A percentile compares a stretch with the other conserved stretches of the same genome.
phyloP scores from a whole-genome alignment of 2,797 vertebrate genomes.

The Centropyge bicolor region DNA sequence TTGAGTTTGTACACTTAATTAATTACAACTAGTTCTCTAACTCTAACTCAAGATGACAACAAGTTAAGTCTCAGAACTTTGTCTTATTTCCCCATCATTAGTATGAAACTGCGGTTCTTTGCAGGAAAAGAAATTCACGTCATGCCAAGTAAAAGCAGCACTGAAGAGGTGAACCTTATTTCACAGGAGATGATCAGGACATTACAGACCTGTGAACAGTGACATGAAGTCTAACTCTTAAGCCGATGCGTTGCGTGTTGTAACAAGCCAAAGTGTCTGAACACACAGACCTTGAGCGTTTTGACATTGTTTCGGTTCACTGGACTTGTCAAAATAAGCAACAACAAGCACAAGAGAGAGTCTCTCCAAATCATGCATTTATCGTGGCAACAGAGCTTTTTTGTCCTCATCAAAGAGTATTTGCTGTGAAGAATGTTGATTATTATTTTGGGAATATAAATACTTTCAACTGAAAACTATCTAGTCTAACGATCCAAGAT shows the following conservation, averaged over 20 bases:
- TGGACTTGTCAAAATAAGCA: slow-evolving; percentile 10
- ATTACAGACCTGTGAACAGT: not conserved
- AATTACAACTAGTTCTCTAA: not conserved
- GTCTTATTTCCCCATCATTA: not conserved
- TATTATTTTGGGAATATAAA: slow-evolving; percentile 1
- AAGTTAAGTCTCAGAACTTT: not conserved
- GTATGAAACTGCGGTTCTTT: not conserved
- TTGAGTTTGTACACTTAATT: not conserved
- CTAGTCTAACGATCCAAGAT: not conserved
- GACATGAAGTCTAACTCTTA: not conserved
- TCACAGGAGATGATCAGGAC: not conserved
- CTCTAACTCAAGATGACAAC: not conserved
- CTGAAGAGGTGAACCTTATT: not conserved
- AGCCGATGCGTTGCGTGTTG: not conserved
- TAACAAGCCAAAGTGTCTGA: slow-evolving; percentile 1
- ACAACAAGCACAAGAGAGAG: slow-evolving; percentile 1
- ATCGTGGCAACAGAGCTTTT: not conserved
- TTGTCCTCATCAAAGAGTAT: not conserved
- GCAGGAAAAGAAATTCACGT: not conserved
- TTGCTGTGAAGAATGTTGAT: not conserved
- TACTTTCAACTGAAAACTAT: not conserved
- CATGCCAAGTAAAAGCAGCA: too few species aligned
- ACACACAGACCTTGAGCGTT: not conserved
- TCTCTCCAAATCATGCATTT: slow-evolving; percentile 12
- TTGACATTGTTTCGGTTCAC: not conserved